Evolutionary conservation across 2,113 vertebrate genomes (phyloP).

Genomic region (Nerophis lumbriciformis): DNA sequence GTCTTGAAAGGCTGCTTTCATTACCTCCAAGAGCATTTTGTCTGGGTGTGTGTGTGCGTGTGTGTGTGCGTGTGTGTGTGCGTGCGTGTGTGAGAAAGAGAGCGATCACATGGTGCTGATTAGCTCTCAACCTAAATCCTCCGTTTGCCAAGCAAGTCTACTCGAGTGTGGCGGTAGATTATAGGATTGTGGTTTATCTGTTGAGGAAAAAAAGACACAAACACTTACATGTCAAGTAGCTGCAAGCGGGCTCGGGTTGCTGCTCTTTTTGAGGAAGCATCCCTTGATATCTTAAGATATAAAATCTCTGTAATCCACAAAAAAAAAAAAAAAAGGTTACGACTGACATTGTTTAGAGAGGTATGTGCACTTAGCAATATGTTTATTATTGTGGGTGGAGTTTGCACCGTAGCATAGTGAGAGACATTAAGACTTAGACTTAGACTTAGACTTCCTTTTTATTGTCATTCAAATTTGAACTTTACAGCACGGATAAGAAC

Average conservation of each 20-base stretch:
- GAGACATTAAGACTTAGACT: too few species aligned
- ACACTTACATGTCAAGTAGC: not conserved
- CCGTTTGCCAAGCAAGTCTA: slow-evolving; percentile 57
- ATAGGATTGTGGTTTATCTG: slow-evolving; percentile 34
- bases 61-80: not conserved
- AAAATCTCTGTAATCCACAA: not conserved
- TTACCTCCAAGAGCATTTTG: slow-evolving; percentile 57
- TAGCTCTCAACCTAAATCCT: slow-evolving; percentile 37
- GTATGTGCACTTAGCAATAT: too few species aligned
- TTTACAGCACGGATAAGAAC: too few species aligned
- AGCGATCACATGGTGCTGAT: slow-evolving; percentile 31
- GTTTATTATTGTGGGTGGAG: too few species aligned
- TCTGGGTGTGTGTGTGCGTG: not conserved
- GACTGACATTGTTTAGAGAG: too few species aligned
- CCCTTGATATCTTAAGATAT: not conserved
- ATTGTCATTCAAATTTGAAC: too few species aligned
- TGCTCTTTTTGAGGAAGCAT: not conserved
- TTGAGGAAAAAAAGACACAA: slow-evolving; percentile 3
- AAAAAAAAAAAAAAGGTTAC: too few species aligned
- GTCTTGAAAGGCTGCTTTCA: slow-evolving; percentile 59
- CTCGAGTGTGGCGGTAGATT: slow-evolving; percentile 42
- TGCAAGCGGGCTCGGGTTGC: not conserved
- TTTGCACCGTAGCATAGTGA: too few species aligned
- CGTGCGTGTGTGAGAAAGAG: slow-evolving; percentile 10
- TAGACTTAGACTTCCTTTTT: too few species aligned